A percentile compares a stretch with the other conserved stretches of the same genome.
These are phyloP conservation scores for Phacellophora camtschatica DNA, from an alignment of 30 jellyfish, hydroid and myxozoan genomes.

Conservation along the genomic window DNA sequence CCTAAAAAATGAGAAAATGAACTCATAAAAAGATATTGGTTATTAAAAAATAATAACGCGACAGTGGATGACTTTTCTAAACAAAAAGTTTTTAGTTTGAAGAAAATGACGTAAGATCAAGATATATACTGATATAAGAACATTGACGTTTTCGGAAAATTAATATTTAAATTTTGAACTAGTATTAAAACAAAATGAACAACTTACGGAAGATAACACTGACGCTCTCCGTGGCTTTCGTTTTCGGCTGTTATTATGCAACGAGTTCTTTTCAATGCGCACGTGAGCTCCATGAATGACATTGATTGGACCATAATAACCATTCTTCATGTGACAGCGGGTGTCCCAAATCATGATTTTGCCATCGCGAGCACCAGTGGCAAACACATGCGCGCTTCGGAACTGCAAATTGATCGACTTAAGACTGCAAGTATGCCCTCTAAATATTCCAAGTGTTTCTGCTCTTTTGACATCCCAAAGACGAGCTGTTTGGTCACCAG, in stretches of 20 bases:
- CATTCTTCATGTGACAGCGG: slow-evolving; percentile 91
- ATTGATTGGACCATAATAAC: slow-evolving; percentile 81
- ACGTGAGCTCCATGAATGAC: slow-evolving; percentile 81
- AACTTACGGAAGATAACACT: slow-evolving; percentile 54
- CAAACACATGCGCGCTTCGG: slow-evolving; percentile 72
- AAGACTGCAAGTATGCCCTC: slow-evolving; percentile 97
- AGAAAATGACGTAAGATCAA: no score
- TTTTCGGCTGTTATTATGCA: slow-evolving; percentile 57
- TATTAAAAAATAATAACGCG: neutral
- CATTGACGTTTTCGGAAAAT: no score
- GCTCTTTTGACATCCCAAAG: slow-evolving; percentile 94
- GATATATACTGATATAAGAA: no score
- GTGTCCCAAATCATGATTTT: slow-evolving; percentile 97
- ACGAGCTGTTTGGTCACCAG: slow-evolving; percentile 97
- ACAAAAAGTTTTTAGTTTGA: no score
- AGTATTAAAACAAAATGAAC: neutral
- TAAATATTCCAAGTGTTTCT: slow-evolving; percentile 89
- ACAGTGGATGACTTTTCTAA: neutral
- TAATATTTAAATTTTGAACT: no score
- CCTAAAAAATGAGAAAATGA: slow-evolving; percentile 42
- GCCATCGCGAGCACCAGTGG: slow-evolving; percentile 99
- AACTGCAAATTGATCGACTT: slow-evolving; percentile 81
- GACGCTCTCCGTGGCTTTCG: slow-evolving; percentile 63
- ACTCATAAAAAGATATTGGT: neutral
- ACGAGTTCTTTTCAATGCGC: slow-evolving; percentile 34